Conservation (phyloP, 2,888 invertebrate genomes). For the Drosophila neonasuta region DNA sequence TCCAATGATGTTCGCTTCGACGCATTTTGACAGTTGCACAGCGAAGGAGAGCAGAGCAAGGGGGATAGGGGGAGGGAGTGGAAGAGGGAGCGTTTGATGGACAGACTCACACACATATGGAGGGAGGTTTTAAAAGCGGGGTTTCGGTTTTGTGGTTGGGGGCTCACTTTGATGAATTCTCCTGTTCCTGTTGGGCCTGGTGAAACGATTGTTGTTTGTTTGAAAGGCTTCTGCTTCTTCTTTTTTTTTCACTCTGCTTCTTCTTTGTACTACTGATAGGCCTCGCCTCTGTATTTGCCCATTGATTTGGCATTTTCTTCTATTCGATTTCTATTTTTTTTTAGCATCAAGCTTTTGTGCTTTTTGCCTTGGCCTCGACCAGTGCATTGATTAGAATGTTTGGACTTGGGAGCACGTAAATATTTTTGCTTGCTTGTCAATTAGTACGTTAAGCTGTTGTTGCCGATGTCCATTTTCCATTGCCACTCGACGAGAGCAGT, state of each 20-base stretch:
- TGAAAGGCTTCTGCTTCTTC: slow-evolving; percentile 53
- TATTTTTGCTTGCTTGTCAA: slow-evolving; percentile 77
- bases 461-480: slow-evolving; percentile 1
- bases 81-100: background rate
- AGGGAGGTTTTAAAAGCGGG: background rate
- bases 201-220: slow-evolving; percentile 64
- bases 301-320: slow-evolving; percentile 39
- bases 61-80: background rate
- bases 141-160: background rate
- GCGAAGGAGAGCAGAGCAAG: slow-evolving; percentile 28
- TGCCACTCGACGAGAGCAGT: slow-evolving; percentile 22
- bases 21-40: slow-evolving; percentile 80
- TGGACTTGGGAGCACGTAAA: slow-evolving; percentile 75
- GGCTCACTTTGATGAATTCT: slow-evolving; percentile 67
- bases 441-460: slow-evolving; percentile 66
- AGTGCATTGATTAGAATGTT: slow-evolving; percentile 76
- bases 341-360: slow-evolving; percentile 19
- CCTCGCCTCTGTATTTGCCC: slow-evolving; percentile 32
- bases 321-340: slow-evolving; percentile 4
- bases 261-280: slow-evolving; percentile 36
- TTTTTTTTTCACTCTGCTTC: slow-evolving; percentile 20
- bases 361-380: background rate
- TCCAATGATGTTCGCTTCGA: slow-evolving; percentile 81
- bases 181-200: slow-evolving; percentile 36
- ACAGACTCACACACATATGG: slow-evolving; percentile 12